Percentiles rank a stretch among this genome's conserved stretches.
Evolutionary conservation across 2,888 invertebrate species (phyloP).

Genomic region (Augochlorella aurata): DNA sequence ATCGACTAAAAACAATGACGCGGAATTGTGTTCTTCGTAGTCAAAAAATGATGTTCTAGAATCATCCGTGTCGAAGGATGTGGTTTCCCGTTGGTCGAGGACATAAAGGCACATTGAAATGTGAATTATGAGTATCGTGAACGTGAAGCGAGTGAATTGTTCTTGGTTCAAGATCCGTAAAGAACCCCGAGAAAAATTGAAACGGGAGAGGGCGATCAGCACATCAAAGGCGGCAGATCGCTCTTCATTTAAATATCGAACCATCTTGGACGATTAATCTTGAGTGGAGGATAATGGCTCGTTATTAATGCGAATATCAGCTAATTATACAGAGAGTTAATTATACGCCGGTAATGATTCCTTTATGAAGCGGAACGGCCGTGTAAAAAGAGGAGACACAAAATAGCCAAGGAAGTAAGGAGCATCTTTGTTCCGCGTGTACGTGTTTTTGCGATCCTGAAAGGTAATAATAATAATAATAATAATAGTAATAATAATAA

Average conservation of each 20-base stretch:
- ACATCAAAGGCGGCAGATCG: conserved; percentile 54
- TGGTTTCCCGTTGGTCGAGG: no score
- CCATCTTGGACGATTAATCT: conserved; percentile 65
- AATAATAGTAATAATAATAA: conserved; percentile 25
- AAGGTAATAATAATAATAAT: conserved; percentile 32
- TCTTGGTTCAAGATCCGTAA: not conserved
- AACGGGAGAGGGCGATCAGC: not conserved
- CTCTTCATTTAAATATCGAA: conserved; percentile 71
- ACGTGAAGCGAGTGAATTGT: not conserved
- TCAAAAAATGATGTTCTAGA: no score
- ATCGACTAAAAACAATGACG: no score
- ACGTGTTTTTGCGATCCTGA: conserved; percentile 7
- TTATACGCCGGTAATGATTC: conserved; percentile 59
- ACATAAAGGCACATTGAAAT: no score
- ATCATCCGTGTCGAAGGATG: no score
- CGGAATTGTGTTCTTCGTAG: no score
- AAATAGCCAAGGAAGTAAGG: not conserved
- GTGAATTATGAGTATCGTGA: no score
- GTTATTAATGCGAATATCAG: conserved; percentile 73
- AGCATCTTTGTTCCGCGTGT: conserved; percentile 13
- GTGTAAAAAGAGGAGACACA: not conserved
- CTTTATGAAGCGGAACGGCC: conserved; percentile 29
- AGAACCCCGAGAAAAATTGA: not conserved
- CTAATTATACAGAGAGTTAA: conserved; percentile 75
- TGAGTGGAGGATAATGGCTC: conserved; percentile 54